Evolutionary conservation across 2,113 vertebrate species (phyloP), one percentile per base, ranked within the genome.

Genomic region (Sebastes fasciatus): DNA sequence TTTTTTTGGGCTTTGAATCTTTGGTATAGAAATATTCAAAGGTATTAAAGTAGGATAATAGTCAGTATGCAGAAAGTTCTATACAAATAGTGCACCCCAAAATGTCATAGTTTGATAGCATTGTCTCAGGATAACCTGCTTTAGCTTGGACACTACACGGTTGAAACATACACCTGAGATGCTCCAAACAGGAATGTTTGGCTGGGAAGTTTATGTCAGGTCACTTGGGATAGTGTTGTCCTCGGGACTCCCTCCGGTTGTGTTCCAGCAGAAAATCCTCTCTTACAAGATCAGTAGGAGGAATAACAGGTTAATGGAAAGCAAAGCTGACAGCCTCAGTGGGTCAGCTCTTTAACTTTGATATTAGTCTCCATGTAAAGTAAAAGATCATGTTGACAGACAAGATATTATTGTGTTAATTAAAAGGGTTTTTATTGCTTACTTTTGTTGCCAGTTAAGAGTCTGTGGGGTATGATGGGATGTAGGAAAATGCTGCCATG

Each of bases 281-380:
- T 70, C 17, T 81, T 70, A 80, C 5, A 63, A 65, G 61, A 82
- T 85, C 67, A 89, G 74, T 4, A 26, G 60, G 21, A 43, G 63
- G 62, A 86, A 80, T 66, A 84, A 61, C 79, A 40, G 17, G 23
- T 83, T 85, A 80, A 86, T 74, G 64, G 61, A 87, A 75, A 79
- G 48, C 0, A 4, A 70, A 64, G 51, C 68, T 67, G 55, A 69
- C 52, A 68, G 63, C 19, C 58, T 54, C 2, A 75, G 61, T 34
- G 74, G 45, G 71, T 75, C 71, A 19, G 8, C n/a, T 58, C 26
- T 26, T 26, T 26, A 2, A 7, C 26, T 74, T 46, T 74, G 19
- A 85, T 34, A 60, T 23, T n/a, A 16, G 46, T 70, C 16, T 26
- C 45, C 14, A 7, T 19, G 42, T 78, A 13, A 64, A 34, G 7